A percentile compares a stretch with the other conserved stretches of the same genome.
phyloP scores from a whole-genome alignment of 2,888 invertebrate genomes.

The Tuta absoluta region DNA sequence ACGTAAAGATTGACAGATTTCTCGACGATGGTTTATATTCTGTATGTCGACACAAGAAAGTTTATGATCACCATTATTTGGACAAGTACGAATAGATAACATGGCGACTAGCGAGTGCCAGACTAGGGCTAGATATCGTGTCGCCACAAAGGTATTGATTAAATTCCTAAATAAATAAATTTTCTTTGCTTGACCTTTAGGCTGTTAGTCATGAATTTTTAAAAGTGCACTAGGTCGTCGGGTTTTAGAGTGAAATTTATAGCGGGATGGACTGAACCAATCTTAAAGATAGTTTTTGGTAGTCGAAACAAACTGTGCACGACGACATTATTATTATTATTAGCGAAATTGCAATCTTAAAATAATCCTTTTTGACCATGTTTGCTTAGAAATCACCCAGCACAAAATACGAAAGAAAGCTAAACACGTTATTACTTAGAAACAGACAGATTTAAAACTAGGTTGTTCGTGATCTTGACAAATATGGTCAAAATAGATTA shows the following conservation, averaged over 20 bases:
- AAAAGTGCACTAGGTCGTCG: no score
- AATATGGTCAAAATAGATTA: slow-evolving; percentile 25
- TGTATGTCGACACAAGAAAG: no score
- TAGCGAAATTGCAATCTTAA: slow-evolving; percentile 33
- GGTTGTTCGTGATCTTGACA: not conserved
- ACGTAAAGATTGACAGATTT: no score
- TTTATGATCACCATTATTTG: no score
- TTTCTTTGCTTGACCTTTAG: not conserved
- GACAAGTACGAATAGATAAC: no score
- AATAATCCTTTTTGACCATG: not conserved
- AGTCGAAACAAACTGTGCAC: slow-evolving; percentile 24
- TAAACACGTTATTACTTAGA: not conserved
- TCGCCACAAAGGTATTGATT: no score
- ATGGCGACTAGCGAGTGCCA: no score
- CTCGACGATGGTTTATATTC: no score
- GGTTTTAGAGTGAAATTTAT: no score
- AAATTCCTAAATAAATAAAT: no score
- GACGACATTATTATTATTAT: slow-evolving; percentile 32
- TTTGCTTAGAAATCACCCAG: not conserved
- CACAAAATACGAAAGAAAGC: not conserved
- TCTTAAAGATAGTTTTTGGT: not conserved
- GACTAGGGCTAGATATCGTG: no score
- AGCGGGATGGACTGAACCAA: not conserved
- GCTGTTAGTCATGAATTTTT: no score
- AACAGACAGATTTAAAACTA: not conserved